Percentiles rank a stretch among this genome's conserved stretches.
phyloP scores from a whole-genome alignment of 2,113 vertebrate species.

The Oreochromis spilurus region DNA sequence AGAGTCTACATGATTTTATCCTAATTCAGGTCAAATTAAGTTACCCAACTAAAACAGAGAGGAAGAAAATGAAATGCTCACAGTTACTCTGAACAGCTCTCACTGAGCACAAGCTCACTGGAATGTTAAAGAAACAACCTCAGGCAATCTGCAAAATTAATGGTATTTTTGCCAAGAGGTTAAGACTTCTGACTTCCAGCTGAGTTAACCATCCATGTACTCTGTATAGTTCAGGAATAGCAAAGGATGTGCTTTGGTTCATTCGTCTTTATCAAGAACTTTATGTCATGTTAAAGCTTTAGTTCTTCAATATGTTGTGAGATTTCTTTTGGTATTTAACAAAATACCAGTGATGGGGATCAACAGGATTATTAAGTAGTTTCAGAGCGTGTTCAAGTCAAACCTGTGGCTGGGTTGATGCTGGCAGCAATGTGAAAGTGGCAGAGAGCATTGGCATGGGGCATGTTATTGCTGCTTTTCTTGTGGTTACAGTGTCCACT shows the following conservation, averaged over 20 bases:
- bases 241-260: neutral
- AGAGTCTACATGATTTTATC: neutral
- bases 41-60: neutral
- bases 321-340: neutral
- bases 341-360: neutral
- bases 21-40: slow-evolving; percentile 20
- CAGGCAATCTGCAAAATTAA: neutral
- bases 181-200: neutral
- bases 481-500: slow-evolving; percentile 82
- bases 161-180: neutral
- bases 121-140: slow-evolving; percentile 17
- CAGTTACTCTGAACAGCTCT: neutral
- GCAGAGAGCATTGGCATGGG: slow-evolving; percentile 90
- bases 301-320: neutral
- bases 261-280: neutral
- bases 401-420: slow-evolving; percentile 92
- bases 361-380: neutral
- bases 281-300: neutral
- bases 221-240: neutral
- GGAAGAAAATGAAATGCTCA: slow-evolving; percentile 8
- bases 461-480: slow-evolving; percentile 69
- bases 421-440: slow-evolving; percentile 98
- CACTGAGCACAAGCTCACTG: neutral
- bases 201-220: neutral
- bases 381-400: neutral